Conservation (phyloP, 2,888 invertebrate species). For the Phania funesta region DNA sequence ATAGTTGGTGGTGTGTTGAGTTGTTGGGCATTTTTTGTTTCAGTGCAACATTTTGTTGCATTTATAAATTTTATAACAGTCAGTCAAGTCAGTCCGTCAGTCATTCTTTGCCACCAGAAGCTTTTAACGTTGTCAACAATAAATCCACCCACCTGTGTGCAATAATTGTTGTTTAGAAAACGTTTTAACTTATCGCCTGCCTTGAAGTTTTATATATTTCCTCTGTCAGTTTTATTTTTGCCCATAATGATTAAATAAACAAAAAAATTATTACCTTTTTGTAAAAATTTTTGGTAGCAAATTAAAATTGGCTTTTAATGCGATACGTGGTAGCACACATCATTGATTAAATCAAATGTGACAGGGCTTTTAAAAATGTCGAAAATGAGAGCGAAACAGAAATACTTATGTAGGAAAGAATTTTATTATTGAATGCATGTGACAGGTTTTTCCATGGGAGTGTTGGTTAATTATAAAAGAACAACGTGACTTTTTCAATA, state of each 20-base stretch:
- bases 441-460: constrained; percentile 1
- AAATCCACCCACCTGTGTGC: constrained; percentile 70
- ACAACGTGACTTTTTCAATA: background rate
- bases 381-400: background rate
- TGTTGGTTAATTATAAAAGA: too few relatives aligned
- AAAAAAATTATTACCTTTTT: constrained; percentile 14
- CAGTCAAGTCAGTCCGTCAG: constrained; percentile 14
- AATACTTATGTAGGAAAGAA: background rate
- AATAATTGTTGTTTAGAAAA: constrained; percentile 44
- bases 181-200: constrained; percentile 48
- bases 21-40: constrained; percentile 2
- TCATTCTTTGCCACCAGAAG: constrained; percentile 66
- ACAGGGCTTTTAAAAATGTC: constrained; percentile 41
- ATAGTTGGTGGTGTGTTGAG: background rate
- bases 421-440: constrained; percentile 15
- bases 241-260: constrained; percentile 37
- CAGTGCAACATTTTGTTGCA: constrained; percentile 22
- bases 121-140: constrained; percentile 69
- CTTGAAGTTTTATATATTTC: constrained; percentile 52
- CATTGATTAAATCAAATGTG: constrained; percentile 57
- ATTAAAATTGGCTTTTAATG: constrained; percentile 34
- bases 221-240: constrained; percentile 47
- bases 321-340: constrained; percentile 40
- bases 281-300: constrained; percentile 16
- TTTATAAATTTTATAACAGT: constrained; percentile 11